Conservation (phyloP, 2,113 vertebrate genomes). For the Poeciliopsis prolifica region DNA sequence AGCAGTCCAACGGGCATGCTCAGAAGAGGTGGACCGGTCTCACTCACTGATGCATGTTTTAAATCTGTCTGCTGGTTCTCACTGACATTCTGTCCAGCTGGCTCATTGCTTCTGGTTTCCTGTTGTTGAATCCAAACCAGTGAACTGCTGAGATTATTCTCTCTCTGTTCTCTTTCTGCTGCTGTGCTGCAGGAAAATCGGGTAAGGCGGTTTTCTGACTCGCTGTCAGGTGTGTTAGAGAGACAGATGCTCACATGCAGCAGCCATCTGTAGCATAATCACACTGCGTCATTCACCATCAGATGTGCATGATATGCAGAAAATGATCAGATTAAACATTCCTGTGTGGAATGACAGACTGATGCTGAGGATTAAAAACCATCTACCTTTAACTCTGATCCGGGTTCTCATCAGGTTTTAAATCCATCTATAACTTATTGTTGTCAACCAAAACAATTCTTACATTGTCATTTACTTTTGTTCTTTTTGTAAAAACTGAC, state of each 20-base stretch:
- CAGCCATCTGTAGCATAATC: neutral
- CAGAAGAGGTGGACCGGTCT: conserved; percentile 86
- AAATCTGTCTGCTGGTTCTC: neutral
- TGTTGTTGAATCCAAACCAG: neutral
- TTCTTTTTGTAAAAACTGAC: neutral
- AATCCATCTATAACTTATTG: too few relatives aligned
- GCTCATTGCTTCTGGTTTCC: neutral
- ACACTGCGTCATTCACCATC: neutral
- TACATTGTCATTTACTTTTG: too few relatives aligned
- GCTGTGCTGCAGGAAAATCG: conserved; percentile 85
- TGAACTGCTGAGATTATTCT: neutral
- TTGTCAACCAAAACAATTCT: too few relatives aligned
- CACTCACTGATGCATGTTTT: conserved; percentile 1
- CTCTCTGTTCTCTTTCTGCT: conserved; percentile 70
- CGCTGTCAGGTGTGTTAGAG: neutral
- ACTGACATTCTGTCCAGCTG: neutral
- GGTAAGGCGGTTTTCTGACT: conserved; percentile 78
- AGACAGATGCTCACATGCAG: neutral
- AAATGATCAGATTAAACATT: neutral
- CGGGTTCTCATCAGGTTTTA: too few relatives aligned
- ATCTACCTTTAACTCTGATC: too few relatives aligned
- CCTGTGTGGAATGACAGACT: neutral
- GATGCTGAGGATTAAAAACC: too few relatives aligned
- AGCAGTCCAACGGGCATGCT: conserved; percentile 90
- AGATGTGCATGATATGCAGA: conserved; percentile 5